phyloP scores from a whole-genome alignment of 2,888 invertebrate species.

The Ditylenchus weischeri region DNA sequence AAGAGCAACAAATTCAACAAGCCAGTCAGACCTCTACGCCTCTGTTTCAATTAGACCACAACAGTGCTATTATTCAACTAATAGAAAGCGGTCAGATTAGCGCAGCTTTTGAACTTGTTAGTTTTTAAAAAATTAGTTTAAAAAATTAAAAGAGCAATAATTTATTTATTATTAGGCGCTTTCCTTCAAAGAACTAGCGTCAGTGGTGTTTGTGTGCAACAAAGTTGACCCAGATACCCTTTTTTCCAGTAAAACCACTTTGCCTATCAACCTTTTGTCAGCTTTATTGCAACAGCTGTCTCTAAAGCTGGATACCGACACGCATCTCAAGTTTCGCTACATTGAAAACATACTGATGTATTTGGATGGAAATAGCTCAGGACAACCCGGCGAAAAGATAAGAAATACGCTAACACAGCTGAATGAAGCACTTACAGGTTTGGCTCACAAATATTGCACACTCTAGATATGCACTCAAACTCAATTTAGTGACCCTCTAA shows the following conservation, averaged over 20 bases:
- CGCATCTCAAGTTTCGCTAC: constrained; percentile 45
- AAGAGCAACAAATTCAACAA: constrained; percentile 10
- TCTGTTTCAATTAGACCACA: constrained; percentile 6
- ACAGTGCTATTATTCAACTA: constrained; percentile 11
- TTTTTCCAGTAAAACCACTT: constrained; percentile 64
- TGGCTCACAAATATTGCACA: not conserved
- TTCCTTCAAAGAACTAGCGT: constrained; percentile 70
- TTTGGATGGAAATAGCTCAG: constrained; percentile 15
- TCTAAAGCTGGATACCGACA: constrained; percentile 39
- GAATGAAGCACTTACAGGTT: not conserved
- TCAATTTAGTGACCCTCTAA: too few species aligned
- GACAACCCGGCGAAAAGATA: not conserved
- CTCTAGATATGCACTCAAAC: too few species aligned
- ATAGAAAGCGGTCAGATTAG: constrained; percentile 17
- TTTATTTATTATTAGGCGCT: constrained; percentile 23
- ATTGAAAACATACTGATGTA: constrained; percentile 27
- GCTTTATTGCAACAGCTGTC: constrained; percentile 81
- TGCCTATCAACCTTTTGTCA: constrained; percentile 77
- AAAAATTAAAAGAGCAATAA: not conserved
- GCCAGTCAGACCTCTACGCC: constrained; percentile 11
- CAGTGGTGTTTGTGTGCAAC: constrained; percentile 83
- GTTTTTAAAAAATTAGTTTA: constrained; percentile 4
- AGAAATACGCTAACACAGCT: not conserved
- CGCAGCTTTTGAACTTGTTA: constrained; percentile 25
- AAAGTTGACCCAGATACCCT: constrained; percentile 76